Evolutionary conservation across 2,797 vertebrate species (phyloP).

Genomic region (Peromyscus attwateri): DNA sequence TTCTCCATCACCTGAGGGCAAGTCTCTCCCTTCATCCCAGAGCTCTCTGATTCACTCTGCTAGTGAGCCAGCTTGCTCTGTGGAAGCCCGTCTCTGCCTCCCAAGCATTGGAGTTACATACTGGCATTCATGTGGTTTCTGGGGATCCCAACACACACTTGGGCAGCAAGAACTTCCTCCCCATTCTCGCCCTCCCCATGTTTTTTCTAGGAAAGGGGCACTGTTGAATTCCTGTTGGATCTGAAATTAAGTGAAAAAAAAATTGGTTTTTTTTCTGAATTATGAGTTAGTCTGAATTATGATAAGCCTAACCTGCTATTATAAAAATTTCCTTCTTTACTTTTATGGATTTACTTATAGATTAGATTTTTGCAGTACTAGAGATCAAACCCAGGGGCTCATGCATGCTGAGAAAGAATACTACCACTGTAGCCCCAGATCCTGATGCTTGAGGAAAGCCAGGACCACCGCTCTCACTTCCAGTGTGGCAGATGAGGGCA

Average conservation of each 20-base stretch:
- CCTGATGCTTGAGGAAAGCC: not conserved
- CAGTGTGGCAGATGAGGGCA: not conserved
- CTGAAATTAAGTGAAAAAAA: slow-evolving; percentile 27
- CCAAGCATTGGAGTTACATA: not conserved
- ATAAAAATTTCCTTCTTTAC: not conserved
- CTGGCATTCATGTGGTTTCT: not conserved
- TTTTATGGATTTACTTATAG: not conserved
- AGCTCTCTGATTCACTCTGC: not conserved
- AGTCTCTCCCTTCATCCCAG: not conserved
- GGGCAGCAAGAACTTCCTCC: not conserved
- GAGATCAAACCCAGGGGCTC: not conserved
- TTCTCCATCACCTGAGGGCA: not conserved
- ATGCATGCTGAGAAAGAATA: too few species aligned
- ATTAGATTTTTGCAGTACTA: not conserved
- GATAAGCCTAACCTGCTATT: not conserved
- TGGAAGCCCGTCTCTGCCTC: not conserved
- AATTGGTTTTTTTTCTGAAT: not conserved
- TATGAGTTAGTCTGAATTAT: not conserved
- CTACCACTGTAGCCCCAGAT: not conserved
- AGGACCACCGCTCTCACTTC: not conserved
- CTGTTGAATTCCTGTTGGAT: not conserved
- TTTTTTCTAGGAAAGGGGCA: not conserved
- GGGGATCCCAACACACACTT: not conserved
- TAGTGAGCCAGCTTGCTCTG: not conserved
- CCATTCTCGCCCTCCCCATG: not conserved